Base-by-base conservation (phyloP, 2,113 vertebrate genomes). In the Orycteropus afer region DNA sequence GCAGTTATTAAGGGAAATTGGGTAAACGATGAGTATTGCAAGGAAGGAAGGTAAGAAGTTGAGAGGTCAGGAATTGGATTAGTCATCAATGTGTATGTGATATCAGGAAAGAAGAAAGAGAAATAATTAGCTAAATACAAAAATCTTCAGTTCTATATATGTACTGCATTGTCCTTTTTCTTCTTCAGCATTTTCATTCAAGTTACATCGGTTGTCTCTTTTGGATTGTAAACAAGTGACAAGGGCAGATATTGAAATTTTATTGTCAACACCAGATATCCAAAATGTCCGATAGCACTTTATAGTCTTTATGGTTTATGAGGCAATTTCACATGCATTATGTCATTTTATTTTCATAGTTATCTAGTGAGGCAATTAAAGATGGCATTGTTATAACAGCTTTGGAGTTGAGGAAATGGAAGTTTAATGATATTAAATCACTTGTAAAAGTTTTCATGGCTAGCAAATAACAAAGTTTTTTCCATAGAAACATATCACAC, bases 341-440 rank as follows among this genome's bases (percentile, higher is more conserved):
- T 88, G 25, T 94, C 61, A 82, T 90, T 92, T 78, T 82, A 86
- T 86, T 90, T 90, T 84, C 86, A 86, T 84, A 80, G 86, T 83
- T 86, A 61, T 84, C 89, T 90, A 74, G 89, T 61, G 47, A 90
- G 40, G 59, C 63, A 95, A 80, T 94, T 94, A 92, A 82, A 90
- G 15, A 94, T 86, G 25, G 61, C 78, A 91, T 91, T 86, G 67
- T 53, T 91, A 45, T 73, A 93, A 87, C 65, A 73, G 3, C 45
- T 96, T 88, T 74, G 59, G 82, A 93, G 59, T 79, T 93, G 65
- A 82, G 29, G 37, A 93, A 89, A 82, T 96, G 78, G 78, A 94
- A 89, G 76, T 86, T 89, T 86, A 61, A 79, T 78, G 67, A 71
- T 57, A 77, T 80, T 90, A 90, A 88, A 85, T 91, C 65, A 93